phyloP scores from a whole-genome alignment of 2,888 invertebrate genomes.

The Sepioteuthis lessoniana region DNA sequence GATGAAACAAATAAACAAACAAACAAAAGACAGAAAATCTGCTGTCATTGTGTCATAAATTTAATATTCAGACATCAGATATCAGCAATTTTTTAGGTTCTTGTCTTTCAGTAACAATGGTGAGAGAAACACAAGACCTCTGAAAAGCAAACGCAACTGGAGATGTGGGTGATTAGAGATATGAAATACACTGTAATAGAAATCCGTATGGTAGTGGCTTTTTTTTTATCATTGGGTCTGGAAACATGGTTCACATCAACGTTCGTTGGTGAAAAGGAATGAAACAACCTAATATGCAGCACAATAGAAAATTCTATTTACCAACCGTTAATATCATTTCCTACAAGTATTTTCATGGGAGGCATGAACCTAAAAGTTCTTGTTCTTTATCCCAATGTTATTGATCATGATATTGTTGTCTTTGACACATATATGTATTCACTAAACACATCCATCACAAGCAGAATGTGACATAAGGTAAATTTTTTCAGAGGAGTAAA shows the following conservation, averaged over 20 bases:
- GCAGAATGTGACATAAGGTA: no score
- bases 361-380: no score
- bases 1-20: not conserved
- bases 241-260: not conserved
- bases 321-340: no score
- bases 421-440: no score
- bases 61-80: conserved; percentile 6
- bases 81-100: not conserved
- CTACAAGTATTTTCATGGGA: no score
- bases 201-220: not conserved
- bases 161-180: not conserved
- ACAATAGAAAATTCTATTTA: no score
- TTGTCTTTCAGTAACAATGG: not conserved
- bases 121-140: not conserved
- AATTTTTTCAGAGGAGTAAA: no score
- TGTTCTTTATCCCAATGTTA: no score
- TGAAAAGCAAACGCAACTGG: not conserved
- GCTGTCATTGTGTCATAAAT: conserved; percentile 33
- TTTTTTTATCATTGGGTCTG: not conserved
- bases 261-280: not conserved
- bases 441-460: no score
- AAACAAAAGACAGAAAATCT: not conserved
- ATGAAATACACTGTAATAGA: not conserved
- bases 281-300: no score
- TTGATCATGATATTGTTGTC: no score